phyloP scores from a whole-genome alignment of 2,888 invertebrate species.

The Mythimna albipuncta region DNA sequence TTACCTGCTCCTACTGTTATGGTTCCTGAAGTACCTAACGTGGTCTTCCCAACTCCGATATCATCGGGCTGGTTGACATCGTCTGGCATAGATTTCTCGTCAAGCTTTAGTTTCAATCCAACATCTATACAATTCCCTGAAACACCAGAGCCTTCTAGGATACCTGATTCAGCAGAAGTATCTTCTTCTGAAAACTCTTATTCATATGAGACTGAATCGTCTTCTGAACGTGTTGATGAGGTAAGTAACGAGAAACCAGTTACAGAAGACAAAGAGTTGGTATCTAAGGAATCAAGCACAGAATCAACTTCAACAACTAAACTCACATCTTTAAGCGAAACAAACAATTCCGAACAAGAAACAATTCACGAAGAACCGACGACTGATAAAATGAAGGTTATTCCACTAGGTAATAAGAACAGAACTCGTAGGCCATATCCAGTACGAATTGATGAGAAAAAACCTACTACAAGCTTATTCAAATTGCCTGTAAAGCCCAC shows the following conservation, averaged over 20 bases:
- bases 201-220: slow-evolving; percentile 78
- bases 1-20: slow-evolving; percentile 67
- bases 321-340: slow-evolving; percentile 63
- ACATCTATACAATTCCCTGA: slow-evolving; percentile 81
- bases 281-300: slow-evolving; percentile 69
- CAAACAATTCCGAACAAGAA: slow-evolving; percentile 68
- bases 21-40: slow-evolving; percentile 70
- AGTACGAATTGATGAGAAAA: slow-evolving; percentile 77
- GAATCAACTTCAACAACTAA: slow-evolving; percentile 68
- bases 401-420: slow-evolving; percentile 76
- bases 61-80: slow-evolving; percentile 88
- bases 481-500: slow-evolving; percentile 76
- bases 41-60: slow-evolving; percentile 85
- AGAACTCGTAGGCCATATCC: slow-evolving; percentile 86
- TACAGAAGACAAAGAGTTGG: slow-evolving; percentile 64
- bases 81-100: slow-evolving; percentile 84
- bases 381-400: slow-evolving; percentile 78
- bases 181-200: slow-evolving; percentile 75
- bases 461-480: slow-evolving; percentile 75
- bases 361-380: slow-evolving; percentile 76
- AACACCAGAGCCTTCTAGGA: slow-evolving; percentile 68
- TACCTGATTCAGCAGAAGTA: slow-evolving; percentile 65
- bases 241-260: slow-evolving; percentile 71
- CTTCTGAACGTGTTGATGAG: slow-evolving; percentile 74
- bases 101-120: slow-evolving; percentile 83